A percentile compares a stretch with the other conserved stretches of the same genome.
Evolutionary conservation across 1,140 invertebrate genomes (phyloP).

Genomic region (Bombus balteatus): DNA sequence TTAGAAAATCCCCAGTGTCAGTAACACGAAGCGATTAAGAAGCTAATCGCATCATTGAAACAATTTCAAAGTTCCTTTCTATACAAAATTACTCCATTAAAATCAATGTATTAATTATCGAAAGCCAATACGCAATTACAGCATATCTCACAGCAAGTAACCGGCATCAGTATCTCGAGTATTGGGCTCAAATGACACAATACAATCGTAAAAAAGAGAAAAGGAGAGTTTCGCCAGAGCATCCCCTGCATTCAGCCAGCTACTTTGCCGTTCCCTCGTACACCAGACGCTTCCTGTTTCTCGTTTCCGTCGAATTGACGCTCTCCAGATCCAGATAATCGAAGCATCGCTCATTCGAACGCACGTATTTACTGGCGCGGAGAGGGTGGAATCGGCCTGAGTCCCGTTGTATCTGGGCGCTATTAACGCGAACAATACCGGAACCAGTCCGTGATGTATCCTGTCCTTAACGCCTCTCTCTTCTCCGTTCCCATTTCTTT

Average conservation of each 20-base stretch:
- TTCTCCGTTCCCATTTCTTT: constrained; percentile 51
- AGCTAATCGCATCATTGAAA: too few species aligned
- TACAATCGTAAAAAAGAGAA: neutral
- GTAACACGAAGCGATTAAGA: too few species aligned
- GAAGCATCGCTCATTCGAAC: constrained; percentile 70
- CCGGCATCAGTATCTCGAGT: neutral
- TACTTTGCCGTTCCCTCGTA: constrained; percentile 27
- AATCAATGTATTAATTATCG: too few species aligned
- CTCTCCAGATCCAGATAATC: constrained; percentile 82
- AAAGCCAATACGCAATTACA: too few species aligned
- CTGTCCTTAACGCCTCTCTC: constrained; percentile 79
- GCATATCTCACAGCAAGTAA: neutral
- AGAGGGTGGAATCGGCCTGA: constrained; percentile 47
- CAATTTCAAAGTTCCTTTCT: too few species aligned
- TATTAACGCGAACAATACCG: constrained; percentile 82
- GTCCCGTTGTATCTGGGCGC: constrained; percentile 76
- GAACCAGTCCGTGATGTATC: constrained; percentile 80
- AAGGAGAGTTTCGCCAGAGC: neutral
- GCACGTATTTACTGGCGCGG: constrained; percentile 51
- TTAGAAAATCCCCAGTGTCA: too few species aligned
- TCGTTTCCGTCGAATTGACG: constrained; percentile 76
- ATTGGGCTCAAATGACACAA: neutral
- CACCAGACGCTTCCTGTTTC: constrained; percentile 60
- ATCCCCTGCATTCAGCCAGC: constrained; percentile 7
- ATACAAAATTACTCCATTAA: too few species aligned